Evolutionary conservation across 2,888 invertebrate genomes (phyloP).

Genomic region (Cantharis lateralis): DNA sequence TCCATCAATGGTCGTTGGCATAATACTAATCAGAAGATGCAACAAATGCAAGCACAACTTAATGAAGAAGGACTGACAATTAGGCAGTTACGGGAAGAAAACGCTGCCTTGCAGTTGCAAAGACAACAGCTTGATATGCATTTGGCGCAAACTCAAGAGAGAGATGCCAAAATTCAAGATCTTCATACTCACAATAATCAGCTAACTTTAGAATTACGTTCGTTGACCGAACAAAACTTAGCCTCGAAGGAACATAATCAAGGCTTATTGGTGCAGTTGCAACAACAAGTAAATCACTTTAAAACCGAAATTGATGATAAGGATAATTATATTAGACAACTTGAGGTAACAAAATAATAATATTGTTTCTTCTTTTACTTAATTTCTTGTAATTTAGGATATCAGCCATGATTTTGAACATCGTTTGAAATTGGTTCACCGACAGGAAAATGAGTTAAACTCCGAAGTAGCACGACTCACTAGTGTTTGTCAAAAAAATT

Average conservation of each 20-base stretch:
- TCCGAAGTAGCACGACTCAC: constrained; percentile 53
- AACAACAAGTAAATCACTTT: constrained; percentile 46
- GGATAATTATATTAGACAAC: constrained; percentile 60
- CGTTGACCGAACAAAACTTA: constrained; percentile 50
- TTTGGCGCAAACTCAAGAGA: constrained; percentile 65
- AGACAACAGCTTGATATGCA: constrained; percentile 69
- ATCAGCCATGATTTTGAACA: constrained; percentile 63
- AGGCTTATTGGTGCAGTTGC: constrained; percentile 42
- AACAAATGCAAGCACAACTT: constrained; percentile 66
- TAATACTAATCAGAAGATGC: constrained; percentile 61
- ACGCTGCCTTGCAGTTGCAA: constrained; percentile 64
- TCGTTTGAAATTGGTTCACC: constrained; percentile 57
- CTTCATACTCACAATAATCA: constrained; percentile 47
- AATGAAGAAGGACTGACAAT: constrained; percentile 60
- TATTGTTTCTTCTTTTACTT: not conserved
- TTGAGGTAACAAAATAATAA: constrained; percentile 51
- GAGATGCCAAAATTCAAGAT: constrained; percentile 52
- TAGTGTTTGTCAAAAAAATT: constrained; percentile 50
- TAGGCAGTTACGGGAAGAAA: constrained; percentile 61
- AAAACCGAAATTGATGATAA: constrained; percentile 61
- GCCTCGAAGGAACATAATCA: constrained; percentile 45
- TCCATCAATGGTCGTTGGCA: constrained; percentile 66
- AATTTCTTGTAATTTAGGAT: constrained; percentile 53
- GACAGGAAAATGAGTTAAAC: constrained; percentile 61
- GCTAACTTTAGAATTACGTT: constrained; percentile 57